A percentile compares a stretch with the other conserved stretches of the same genome.
Evolutionary conservation across 2,888 invertebrate species (phyloP).

Genomic region (Perizoma flavofasciatum): DNA sequence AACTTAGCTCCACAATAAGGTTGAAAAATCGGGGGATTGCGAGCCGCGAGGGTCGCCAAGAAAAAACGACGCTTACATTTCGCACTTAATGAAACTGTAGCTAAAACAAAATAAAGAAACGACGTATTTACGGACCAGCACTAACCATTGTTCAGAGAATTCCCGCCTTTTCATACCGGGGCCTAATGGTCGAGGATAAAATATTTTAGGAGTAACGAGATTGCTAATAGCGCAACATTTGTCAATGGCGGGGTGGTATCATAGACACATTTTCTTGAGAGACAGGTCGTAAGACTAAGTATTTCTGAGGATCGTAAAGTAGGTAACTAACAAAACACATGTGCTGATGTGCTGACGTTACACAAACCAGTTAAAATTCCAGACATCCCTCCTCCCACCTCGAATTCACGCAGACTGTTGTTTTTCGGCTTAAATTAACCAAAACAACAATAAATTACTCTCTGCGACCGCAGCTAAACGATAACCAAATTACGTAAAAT

Average conservation of each 20-base stretch:
- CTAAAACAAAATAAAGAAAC: conserved; percentile 77
- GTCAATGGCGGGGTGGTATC: conserved; percentile 38
- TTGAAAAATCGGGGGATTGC: conserved; percentile 79
- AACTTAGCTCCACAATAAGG: conserved; percentile 75
- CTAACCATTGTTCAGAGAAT: conserved; percentile 71
- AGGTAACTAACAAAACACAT: not conserved
- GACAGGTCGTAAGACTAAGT: not conserved
- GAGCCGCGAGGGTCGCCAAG: conserved; percentile 67
- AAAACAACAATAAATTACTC: conserved; percentile 17
- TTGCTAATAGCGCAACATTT: conserved; percentile 43
- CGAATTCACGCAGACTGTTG: no score
- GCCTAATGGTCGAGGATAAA: conserved; percentile 63
- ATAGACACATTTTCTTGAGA: conserved; percentile 11
- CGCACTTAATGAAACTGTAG: conserved; percentile 82
- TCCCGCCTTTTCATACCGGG: conserved; percentile 56
- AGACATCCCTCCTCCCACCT: no score
- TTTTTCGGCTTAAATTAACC: no score
- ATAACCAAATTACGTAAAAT: conserved; percentile 29
- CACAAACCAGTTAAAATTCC: no score
- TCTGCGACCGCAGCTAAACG: conserved; percentile 17
- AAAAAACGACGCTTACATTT: conserved; percentile 77
- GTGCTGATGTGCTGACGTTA: no score
- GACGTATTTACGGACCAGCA: conserved; percentile 67
- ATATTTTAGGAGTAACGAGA: conserved; percentile 55
- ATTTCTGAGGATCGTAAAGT: not conserved